A percentile compares a stretch with the other conserved stretches of the same genome.
Conservation (phyloP, 2,797 vertebrate species). For the Microctenopoma steveboyesi region DNA sequence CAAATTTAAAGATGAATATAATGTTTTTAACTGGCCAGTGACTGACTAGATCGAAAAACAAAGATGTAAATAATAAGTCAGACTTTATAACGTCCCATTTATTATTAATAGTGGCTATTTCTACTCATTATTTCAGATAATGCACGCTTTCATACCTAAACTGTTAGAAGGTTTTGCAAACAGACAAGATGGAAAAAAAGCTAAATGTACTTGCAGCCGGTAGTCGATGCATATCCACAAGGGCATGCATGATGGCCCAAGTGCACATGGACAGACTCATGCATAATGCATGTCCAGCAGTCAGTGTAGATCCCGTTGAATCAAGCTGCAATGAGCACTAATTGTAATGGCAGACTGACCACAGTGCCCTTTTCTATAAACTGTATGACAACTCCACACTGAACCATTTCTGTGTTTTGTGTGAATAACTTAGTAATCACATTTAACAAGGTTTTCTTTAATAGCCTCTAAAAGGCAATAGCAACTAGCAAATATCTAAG, state of each 20-base stretch:
- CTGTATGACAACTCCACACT: slow-evolving; percentile 55
- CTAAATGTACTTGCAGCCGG: slow-evolving; percentile 73
- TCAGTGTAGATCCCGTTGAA: slow-evolving; percentile 85
- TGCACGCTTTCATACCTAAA: slow-evolving; percentile 20
- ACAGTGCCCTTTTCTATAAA: slow-evolving; percentile 71
- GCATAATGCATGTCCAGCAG: slow-evolving; percentile 94
- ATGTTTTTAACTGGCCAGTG: neutral
- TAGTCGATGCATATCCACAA: slow-evolving; percentile 80
- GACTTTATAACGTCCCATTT: neutral
- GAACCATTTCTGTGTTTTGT: slow-evolving; percentile 43
- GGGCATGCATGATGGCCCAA: slow-evolving; percentile 92
- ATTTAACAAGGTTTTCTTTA: slow-evolving; percentile 48
- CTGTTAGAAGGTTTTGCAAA: slow-evolving; percentile 35
- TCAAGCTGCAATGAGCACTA: slow-evolving; percentile 87
- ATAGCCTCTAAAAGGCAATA: slow-evolving; percentile 22
- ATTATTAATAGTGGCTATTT: slow-evolving; percentile 2
- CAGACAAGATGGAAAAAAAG: slow-evolving; percentile 56
- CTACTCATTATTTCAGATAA: slow-evolving; percentile 8
- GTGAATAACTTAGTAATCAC: slow-evolving; percentile 36
- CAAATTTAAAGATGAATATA: neutral
- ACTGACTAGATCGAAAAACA: neutral
- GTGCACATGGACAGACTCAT: slow-evolving; percentile 92
- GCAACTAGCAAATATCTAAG: slow-evolving; percentile 7
- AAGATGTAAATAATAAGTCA: slow-evolving; percentile 15
- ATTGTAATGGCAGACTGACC: slow-evolving; percentile 89